These are phyloP conservation scores for silkworm (Bombyx mori) DNA, from an alignment of 1,140 invertebrate species.

Conservation along the genomic window ASM3026992v2 NC_085111.1:6866001-6866500, in stretches of 20 bases:
- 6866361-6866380: constrained; percentile 36
- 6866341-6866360: constrained; percentile 31
- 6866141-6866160: constrained; percentile 60
- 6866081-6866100: constrained; percentile 51
- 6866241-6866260: constrained; percentile 58
- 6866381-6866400: constrained; percentile 23
- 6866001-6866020: constrained; percentile 16
- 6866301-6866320: constrained; percentile 53
- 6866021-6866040: constrained; percentile 6
- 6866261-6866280: constrained; percentile 67
- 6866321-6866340: constrained; percentile 22
- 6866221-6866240: constrained; percentile 54
- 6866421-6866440: constrained; percentile 12
- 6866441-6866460: neutral
- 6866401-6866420: constrained; percentile 31
- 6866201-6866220: constrained; percentile 59
- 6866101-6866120: constrained; percentile 44
- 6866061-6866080: constrained; percentile 21
- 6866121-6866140: constrained; percentile 37
- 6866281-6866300: constrained; percentile 56
- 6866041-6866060: constrained; percentile 9
- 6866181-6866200: constrained; percentile 56
- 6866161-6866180: constrained; percentile 48
- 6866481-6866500: too few species aligned
- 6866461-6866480: too few species aligned